Conservation (phyloP, 2,888 invertebrate genomes). For the Andrena camellia region DNA sequence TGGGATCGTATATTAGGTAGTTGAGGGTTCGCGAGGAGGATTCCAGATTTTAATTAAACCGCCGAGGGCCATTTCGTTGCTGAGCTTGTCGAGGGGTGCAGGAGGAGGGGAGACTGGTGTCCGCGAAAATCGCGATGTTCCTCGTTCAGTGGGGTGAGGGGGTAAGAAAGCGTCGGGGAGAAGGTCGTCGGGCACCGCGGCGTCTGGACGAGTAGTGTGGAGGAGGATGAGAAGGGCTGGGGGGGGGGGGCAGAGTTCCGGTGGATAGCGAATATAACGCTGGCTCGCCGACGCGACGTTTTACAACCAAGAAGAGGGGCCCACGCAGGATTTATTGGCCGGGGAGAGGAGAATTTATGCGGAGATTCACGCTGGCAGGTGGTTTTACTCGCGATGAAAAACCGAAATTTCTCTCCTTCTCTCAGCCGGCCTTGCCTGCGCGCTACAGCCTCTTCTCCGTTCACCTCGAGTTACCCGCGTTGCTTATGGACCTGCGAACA, state of each 20-base stretch:
- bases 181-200: background rate
- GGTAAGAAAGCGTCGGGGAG: background rate
- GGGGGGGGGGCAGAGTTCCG: slow-evolving; percentile 50
- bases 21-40: background rate
- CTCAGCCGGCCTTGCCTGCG: slow-evolving; percentile 6
- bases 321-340: slow-evolving; percentile 79
- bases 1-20: background rate
- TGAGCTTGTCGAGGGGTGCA: no score
- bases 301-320: slow-evolving; percentile 75
- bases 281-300: slow-evolving; percentile 72
- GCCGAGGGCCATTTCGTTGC: slow-evolving; percentile 9
- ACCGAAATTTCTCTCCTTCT: slow-evolving; percentile 64
- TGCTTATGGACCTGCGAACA: slow-evolving; percentile 8
- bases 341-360: slow-evolving; percentile 77
- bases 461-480: slow-evolving; percentile 33
- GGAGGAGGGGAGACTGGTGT: background rate
- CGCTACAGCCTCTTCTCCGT: slow-evolving; percentile 1
- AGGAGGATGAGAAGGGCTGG: background rate
- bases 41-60: slow-evolving; percentile 11
- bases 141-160: background rate
- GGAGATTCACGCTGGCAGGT: slow-evolving; percentile 77
- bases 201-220: background rate
- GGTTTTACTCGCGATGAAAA: slow-evolving; percentile 69
- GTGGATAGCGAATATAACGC: slow-evolving; percentile 66
- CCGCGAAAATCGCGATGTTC: background rate